These are phyloP conservation scores for Nerophis ophidion DNA, from an alignment of 2,113 vertebrate genomes.

Conservation along the genomic window DNA sequence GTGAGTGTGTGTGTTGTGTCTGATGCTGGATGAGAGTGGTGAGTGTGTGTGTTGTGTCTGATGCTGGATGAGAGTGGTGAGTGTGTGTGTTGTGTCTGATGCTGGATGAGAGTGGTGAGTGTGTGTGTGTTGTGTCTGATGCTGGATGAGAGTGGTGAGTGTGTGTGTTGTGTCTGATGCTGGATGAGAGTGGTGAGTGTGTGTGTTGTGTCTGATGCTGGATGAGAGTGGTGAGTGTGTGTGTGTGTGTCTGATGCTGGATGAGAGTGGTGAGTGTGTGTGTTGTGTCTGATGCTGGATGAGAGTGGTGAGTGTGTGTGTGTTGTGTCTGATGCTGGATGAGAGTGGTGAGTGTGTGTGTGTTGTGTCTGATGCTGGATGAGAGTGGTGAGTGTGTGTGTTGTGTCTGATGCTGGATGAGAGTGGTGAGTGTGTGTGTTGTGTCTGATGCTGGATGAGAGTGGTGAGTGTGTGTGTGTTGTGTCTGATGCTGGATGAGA, in stretches of 20 bases:
- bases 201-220: constrained; percentile 73
- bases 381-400: constrained; percentile 78
- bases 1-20: constrained; percentile 68
- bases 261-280: too few relatives aligned
- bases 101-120: too few relatives aligned
- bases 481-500: too few relatives aligned
- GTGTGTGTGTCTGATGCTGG: too few relatives aligned
- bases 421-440: too few relatives aligned
- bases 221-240: constrained; percentile 84
- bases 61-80: constrained; percentile 93
- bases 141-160: constrained; percentile 89
- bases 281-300: constrained; percentile 80
- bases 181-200: too few relatives aligned
- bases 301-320: constrained; percentile 78
- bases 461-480: constrained; percentile 70
- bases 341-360: too few relatives aligned
- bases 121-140: constrained; percentile 66
- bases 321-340: too few relatives aligned
- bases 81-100: not conserved
- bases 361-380: constrained; percentile 80
- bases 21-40: too few relatives aligned
- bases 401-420: too few relatives aligned
- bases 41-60: constrained; percentile 55
- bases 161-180: too few relatives aligned
- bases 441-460: constrained; percentile 87